Evolutionary conservation across 1,140 invertebrate species (phyloP), one percentile per base, ranked within the genome.

Genomic region (Drosophila suzukii): DNA sequence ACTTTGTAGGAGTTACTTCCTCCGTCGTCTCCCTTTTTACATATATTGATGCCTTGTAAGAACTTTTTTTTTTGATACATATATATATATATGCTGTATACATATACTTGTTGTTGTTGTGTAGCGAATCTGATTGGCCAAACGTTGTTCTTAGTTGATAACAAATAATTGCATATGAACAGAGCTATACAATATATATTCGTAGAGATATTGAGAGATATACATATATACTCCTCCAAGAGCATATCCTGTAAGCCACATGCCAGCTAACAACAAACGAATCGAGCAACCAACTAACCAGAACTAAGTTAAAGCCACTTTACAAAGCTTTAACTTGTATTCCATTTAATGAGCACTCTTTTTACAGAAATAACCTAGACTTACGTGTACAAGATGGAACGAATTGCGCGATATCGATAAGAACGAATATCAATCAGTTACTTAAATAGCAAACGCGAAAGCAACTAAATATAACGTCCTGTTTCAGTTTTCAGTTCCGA

Each of bases 311-410:
- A 60, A 70, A 78, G 74, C 51, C 63, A 61, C 56, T 78, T 79
- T 54, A 81, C 50, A 82, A 66, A 78, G 72, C 55, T 72, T 71
- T 83, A 63, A 79, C 76, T 73, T 76, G 62, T 76, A 88, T 86
- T 86, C 83, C 83, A 86, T 88, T 82, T 78, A 61, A 65, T 34
- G 65, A 82, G 63, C 43, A 59, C 41, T 53, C 32, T 62, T 44
- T 68, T 53, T 51, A 65, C 34, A 65, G 13, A 54, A 41, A 34
- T 58, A 60, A 46, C 44, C 53, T 68, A 84, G 59, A 12, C 13
- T 36, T 27, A 44, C 7, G 32, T 66, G 53, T 47, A 53, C 32
- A 24, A 63, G 34, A 46, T 30, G 24, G 12, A 43, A 43, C 15
- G n/a, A 17, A 17, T 43, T 17, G 41, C 41, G 41, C 41, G 41